Evolutionary conservation across 1,140 invertebrate species (phyloP).

Genomic region (Philopotamus ludificatus): DNA sequence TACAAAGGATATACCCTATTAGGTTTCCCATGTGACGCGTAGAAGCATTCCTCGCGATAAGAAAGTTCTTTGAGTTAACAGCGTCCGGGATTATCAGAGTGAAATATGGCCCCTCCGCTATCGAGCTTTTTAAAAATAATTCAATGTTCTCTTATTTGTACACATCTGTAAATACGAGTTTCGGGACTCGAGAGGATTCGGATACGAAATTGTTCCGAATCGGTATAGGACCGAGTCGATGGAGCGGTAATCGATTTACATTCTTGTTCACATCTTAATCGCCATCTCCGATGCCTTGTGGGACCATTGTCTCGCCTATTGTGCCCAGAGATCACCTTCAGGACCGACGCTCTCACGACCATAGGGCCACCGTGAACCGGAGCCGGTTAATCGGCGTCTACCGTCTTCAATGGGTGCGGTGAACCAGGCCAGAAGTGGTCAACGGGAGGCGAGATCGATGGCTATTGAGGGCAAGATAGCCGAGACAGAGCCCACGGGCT

Average conservation of each 20-base stretch:
- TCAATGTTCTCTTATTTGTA: not conserved
- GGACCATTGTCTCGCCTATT: not conserved
- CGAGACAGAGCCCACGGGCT: too few relatives aligned
- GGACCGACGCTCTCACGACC: not conserved
- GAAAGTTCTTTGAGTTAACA: too few relatives aligned
- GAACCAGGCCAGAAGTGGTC: too few relatives aligned
- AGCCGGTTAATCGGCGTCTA: not conserved
- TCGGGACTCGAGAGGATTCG: not conserved
- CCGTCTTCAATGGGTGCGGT: not conserved
- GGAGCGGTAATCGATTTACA: conserved; percentile 1
- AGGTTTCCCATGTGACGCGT: too few relatives aligned
- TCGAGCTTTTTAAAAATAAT: not conserved
- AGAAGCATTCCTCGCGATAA: too few relatives aligned
- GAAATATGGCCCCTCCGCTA: conserved; percentile 11
- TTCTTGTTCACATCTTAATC: conserved; percentile 24
- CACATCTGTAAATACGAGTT: not conserved
- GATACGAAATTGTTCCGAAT: not conserved
- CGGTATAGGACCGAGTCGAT: not conserved
- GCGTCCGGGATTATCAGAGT: conserved; percentile 5
- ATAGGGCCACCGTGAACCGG: not conserved
- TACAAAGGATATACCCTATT: too few relatives aligned
- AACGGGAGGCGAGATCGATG: too few relatives aligned
- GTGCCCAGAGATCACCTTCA: not conserved
- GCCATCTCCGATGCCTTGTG: conserved; percentile 1
- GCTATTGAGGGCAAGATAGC: too few relatives aligned